Evolutionary conservation across 2,888 invertebrate genomes (phyloP).

Genomic region (Asteroscopus sphinx): DNA sequence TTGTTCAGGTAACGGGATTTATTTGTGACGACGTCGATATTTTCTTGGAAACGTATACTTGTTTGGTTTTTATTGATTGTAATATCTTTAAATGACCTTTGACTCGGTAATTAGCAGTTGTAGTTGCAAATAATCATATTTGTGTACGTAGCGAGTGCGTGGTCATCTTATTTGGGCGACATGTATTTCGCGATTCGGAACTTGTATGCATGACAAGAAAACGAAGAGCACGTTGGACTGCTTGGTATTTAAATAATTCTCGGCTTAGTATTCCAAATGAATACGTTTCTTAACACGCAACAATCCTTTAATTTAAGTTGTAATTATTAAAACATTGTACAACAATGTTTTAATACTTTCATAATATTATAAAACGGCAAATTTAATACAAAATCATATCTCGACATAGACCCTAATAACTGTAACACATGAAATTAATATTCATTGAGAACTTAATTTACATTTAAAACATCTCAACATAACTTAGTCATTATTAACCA

Average conservation of each 20-base stretch:
- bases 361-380: constrained; percentile 11
- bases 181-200: constrained; percentile 49
- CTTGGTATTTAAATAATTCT: constrained; percentile 24
- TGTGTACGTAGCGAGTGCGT: constrained; percentile 33
- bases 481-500: constrained; percentile 38
- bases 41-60: constrained; percentile 63
- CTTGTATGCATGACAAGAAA: constrained; percentile 29
- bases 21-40: constrained; percentile 85
- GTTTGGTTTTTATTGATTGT: constrained; percentile 63
- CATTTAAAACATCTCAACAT: background rate
- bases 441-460: background rate
- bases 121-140: constrained; percentile 42
- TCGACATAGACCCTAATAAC: background rate
- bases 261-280: constrained; percentile 10
- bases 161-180: constrained; percentile 31
- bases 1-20: constrained; percentile 88
- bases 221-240: constrained; percentile 8
- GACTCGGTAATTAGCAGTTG: constrained; percentile 43
- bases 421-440: constrained; percentile 1
- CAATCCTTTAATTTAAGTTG: background rate
- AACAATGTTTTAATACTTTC: constrained; percentile 8
- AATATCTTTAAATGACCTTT: constrained; percentile 52
- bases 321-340: constrained; percentile 13
- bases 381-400: background rate
- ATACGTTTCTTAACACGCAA: background rate